Base-by-base conservation (phyloP, 2,888 invertebrate genomes). In the Philonicus albiceps region DNA sequence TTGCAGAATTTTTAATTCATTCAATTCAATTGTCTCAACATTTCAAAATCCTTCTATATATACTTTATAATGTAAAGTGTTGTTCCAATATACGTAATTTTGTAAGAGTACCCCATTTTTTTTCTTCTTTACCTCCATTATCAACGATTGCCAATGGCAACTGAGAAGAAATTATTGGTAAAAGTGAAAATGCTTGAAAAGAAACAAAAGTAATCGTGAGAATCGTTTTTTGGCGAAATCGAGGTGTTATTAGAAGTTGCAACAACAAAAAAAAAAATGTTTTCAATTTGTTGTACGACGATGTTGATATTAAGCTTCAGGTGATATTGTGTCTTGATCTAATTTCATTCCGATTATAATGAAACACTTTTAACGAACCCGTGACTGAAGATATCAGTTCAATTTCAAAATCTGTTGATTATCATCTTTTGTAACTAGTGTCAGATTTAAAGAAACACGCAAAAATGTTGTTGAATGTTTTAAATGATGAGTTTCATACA, bases 1-100 rank as follows among this genome's bases (percentile, higher is more conserved):
- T 80, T 80, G 53, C 49, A 80, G 40, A 80, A 80, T 49, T 76
- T 76, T 76, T 40, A 76, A 76, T 37, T n/a, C 8, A 27, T 27
- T n/a, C 37, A 22, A 76, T 19, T 76, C 40, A 22, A 22, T 76
- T 37, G 22, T 76, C 76, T 76, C 34, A 37, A 40, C 3, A 76
- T 76, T 76, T 34, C 22, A 40, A 37, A 76, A 37, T 76, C 37
- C 1, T 40, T 19, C n/a, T n/a, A n/a, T 64, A 64, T 64, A 37
- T 40, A 37, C 7, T 40, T 19, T 64, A 64, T 64, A 64, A 19
- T 31, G 49, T 53, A 4, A 64, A 64, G 64, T 64, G 64, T 64
- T 64, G 27, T 19, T 64, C 64, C 8, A 64, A 64, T 64, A 64
- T 55, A 64, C 40, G 5, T n/a, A 22, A 22, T 64, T 64, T 64